Evolutionary conservation across 2,888 invertebrate genomes (phyloP), one percentile per base, ranked within the genome.

Genomic region (Meteorus cinctellus): DNA sequence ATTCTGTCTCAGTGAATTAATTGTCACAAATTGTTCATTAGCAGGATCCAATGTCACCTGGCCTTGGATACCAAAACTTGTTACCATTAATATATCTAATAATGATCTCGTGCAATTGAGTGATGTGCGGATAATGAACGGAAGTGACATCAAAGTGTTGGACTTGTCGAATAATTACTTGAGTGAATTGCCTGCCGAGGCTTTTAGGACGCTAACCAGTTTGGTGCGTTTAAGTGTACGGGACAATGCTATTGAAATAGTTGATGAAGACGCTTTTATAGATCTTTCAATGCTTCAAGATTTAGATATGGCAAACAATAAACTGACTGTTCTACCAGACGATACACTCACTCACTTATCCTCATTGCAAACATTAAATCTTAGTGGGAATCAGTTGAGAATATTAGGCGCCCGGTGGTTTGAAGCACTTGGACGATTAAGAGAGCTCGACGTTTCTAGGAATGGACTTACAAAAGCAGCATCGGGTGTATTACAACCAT

Each of bases 241-340:
- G 86, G 92, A 92, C 83, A 96, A 96, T 89, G 91, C 91, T 74
- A 92, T 96, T 78, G 86, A 90, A 73, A 90, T 86, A 80, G 91
- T 93, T 83, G 91, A 90, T 84, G 91, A 91, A 79, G 90, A 90
- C 82, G 92, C 92, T 84, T 94, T 95, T 83, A 90, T 90, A 80
- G 92, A 93, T 48, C 90, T 95, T 79, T 89, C 90, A 24, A 91
- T 91, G 81, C 90, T 96, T 80, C 93, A 93, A 86, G 92, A 92
- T 70, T 90, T 96, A 82, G 94, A 95, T 85, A 89, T 96, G 72
- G 94, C 95, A 60, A 91, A 92, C 85, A 96, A 96, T 87, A 92
- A 92, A 81, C 88, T 95, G 79, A 90, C 91, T 4, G 86, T 87
- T 41, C 85, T 95, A 76, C 90, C 92, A 45, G 92, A 92, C 78